phyloP scores from a whole-genome alignment of 2,888 invertebrate species.

The Seira musarum region DNA sequence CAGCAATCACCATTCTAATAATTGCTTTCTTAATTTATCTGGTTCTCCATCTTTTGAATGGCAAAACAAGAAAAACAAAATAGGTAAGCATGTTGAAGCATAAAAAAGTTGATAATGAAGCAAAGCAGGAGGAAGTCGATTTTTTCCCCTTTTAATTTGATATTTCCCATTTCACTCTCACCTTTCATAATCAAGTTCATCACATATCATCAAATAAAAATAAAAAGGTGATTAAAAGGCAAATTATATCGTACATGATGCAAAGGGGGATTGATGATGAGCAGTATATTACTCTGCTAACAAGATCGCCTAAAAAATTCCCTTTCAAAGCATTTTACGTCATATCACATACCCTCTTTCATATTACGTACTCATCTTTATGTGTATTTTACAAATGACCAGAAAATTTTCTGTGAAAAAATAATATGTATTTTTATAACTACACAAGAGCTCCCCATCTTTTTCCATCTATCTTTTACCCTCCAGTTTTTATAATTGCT shows the following conservation, averaged over 20 bases:
- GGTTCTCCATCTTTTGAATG: conserved; percentile 17
- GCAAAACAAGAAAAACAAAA: conserved; percentile 28
- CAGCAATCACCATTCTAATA: not conserved
- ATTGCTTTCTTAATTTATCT: too few species aligned
- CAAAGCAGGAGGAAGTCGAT: conserved; percentile 30
- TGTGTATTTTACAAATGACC: not conserved
- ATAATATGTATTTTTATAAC: not conserved
- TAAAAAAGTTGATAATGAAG: conserved; percentile 5
- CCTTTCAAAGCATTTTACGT: not conserved
- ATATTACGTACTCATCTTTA: not conserved
- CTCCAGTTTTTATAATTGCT: conserved; percentile 51
- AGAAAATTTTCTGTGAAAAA: not conserved
- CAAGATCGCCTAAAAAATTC: conserved; percentile 41
- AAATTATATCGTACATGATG: conserved; percentile 28
- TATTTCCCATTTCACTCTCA: too few species aligned
- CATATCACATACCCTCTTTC: not conserved
- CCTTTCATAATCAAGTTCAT: too few species aligned
- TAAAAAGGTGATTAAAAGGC: conserved; percentile 48
- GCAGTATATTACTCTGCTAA: conserved; percentile 43
- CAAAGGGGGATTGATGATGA: conserved; percentile 22
- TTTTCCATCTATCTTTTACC: too few species aligned
- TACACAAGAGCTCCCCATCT: not conserved
- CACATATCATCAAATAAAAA: conserved; percentile 48
- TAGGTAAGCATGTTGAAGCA: not conserved
- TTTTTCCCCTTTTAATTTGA: too few species aligned